These are phyloP conservation scores for Dinocampus coccinellae DNA, from an alignment of 2,888 invertebrate genomes.

Conservation along the genomic window DNA sequence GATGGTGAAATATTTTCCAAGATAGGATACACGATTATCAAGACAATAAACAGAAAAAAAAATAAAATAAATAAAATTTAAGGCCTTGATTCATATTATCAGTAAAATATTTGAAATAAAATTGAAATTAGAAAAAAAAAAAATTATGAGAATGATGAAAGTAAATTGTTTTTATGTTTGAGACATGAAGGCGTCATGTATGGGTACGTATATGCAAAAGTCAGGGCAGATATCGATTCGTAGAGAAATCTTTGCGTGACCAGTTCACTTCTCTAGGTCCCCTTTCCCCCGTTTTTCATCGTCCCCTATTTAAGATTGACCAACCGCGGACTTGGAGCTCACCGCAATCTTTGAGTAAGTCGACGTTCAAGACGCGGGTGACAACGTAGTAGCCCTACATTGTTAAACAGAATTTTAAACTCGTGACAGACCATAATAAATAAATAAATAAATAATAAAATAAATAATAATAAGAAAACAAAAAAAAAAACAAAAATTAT, in stretches of 20 bases:
- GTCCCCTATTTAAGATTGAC: slow-evolving; percentile 50
- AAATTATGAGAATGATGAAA: slow-evolving; percentile 12
- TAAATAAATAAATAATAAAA: not conserved
- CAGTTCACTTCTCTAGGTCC: slow-evolving; percentile 41
- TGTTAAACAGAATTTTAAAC: not conserved
- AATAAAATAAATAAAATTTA: not conserved
- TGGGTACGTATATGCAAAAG: slow-evolving; percentile 18
- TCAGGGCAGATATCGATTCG: slow-evolving; percentile 48
- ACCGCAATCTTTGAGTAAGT: slow-evolving; percentile 61
- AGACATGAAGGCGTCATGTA: slow-evolving; percentile 13
- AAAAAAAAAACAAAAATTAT: not conserved
- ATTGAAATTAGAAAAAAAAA: not conserved
- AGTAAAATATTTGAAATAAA: too few relatives aligned
- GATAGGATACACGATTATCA: not conserved
- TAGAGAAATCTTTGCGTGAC: slow-evolving; percentile 65
- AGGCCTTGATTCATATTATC: not conserved
- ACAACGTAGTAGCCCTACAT: slow-evolving; percentile 15
- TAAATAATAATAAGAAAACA: not conserved
- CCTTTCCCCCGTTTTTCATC: slow-evolving; percentile 45
- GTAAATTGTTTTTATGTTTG: slow-evolving; percentile 17
- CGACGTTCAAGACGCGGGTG: slow-evolving; percentile 41
- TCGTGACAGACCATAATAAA: not conserved
- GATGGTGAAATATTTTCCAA: not conserved
- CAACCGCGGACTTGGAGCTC: slow-evolving; percentile 60
- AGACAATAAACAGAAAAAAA: not conserved